A percentile compares a stretch with the other conserved stretches of the same genome.
These are phyloP conservation scores for Apodemia mormo DNA, from an alignment of 2,888 invertebrate species.

Conservation along the genomic window DNA sequence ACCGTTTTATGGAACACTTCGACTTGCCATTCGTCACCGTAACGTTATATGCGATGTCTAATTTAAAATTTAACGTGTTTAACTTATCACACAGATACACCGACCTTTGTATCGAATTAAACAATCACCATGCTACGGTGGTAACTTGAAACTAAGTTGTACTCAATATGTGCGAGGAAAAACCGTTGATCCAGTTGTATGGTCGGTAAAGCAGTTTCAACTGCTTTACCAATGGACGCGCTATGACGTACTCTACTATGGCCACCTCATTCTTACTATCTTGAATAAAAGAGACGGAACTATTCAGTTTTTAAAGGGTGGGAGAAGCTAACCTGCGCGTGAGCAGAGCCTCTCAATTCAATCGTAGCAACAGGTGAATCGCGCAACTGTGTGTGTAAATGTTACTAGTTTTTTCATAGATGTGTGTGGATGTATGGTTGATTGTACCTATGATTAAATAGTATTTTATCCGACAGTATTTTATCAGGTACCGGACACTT, in stretches of 20 bases:
- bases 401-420: conserved; percentile 45
- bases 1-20: conserved; percentile 47
- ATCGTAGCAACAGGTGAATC: conserved; percentile 76
- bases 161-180: conserved; percentile 67
- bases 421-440: conserved; percentile 63
- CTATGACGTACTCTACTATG: conserved; percentile 38
- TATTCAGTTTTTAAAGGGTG: conserved; percentile 55
- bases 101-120: conserved; percentile 57
- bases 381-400: conserved; percentile 60
- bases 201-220: conserved; percentile 66
- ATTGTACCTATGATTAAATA: conserved; percentile 71
- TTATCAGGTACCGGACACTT: conserved; percentile 48
- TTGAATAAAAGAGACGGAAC: conserved; percentile 47
- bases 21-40: conserved; percentile 50
- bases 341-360: conserved; percentile 71
- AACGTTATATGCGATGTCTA: conserved; percentile 49
- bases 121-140: conserved; percentile 66
- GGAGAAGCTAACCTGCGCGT: conserved; percentile 72
- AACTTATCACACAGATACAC: conserved; percentile 63
- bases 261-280: conserved; percentile 48
- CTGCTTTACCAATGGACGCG: conserved; percentile 67
- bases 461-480: conserved; percentile 64
- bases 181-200: conserved; percentile 80
- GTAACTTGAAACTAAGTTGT: conserved; percentile 78
- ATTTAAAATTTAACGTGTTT: conserved; percentile 56